phyloP scores from a whole-genome alignment of 2,797 vertebrate species.

The Intellagama lesueurii region DNA sequence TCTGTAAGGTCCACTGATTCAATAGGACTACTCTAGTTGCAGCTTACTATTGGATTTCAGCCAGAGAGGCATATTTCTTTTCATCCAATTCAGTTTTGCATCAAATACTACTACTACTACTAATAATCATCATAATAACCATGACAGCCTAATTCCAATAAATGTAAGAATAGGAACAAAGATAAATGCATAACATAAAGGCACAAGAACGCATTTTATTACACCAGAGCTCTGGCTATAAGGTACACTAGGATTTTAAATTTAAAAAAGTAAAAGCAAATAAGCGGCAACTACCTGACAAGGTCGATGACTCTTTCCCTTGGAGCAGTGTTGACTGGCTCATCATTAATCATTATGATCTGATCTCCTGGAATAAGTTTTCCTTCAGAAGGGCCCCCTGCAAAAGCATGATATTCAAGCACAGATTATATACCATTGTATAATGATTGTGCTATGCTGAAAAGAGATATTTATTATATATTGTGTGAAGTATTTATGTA shows the following conservation, averaged over 20 bases:
- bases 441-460: slow-evolving; percentile 1
- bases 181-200: not conserved
- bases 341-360: slow-evolving; percentile 99
- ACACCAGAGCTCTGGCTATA: not conserved
- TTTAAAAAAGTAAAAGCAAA: not conserved
- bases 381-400: slow-evolving; percentile 97
- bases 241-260: not conserved
- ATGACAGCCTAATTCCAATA: not conserved
- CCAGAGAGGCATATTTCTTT: not conserved
- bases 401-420: slow-evolving; percentile 53
- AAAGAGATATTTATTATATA: not conserved
- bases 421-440: slow-evolving; percentile 56
- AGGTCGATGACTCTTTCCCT: slow-evolving; percentile 98
- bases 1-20: no score
- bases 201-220: not conserved
- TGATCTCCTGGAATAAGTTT: slow-evolving; percentile 96
- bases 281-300: slow-evolving; percentile 88
- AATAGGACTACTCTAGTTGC: no score
- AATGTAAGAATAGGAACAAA: not conserved
- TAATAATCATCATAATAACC: not conserved
- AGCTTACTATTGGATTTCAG: no score
- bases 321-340: slow-evolving; percentile 92
- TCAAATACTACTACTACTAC: not conserved
- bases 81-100: not conserved
- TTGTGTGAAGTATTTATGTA: accelerated